These are phyloP conservation scores for Neotoxoptera formosana DNA, from an alignment of 1,140 invertebrate species.

Conservation along the genomic window DNA sequence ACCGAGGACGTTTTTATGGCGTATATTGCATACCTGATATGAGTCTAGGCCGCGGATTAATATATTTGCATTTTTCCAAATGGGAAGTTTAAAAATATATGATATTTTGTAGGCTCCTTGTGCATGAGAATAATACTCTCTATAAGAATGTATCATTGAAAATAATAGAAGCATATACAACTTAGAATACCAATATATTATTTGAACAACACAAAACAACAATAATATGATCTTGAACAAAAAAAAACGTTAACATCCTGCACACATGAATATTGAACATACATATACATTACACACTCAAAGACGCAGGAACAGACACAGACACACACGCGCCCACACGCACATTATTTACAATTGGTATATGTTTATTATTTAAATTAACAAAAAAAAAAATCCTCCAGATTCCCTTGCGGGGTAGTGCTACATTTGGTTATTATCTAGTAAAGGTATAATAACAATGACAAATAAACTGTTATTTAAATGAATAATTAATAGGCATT, in stretches of 20 bases:
- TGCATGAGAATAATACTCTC: not conserved
- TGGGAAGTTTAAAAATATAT: not conserved
- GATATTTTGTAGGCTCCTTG: constrained; percentile 40
- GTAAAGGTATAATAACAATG: too few relatives aligned
- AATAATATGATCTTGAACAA: constrained; percentile 23
- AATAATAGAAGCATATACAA: not conserved
- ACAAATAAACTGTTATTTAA: too few relatives aligned
- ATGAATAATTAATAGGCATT: too few relatives aligned
- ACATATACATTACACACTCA: too few relatives aligned
- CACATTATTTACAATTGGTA: not conserved
- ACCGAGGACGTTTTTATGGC: constrained; percentile 41
- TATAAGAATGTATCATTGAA: not conserved
- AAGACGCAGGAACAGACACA: too few relatives aligned
- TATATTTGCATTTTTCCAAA: constrained; percentile 17
- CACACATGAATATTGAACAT: not conserved
- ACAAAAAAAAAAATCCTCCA: too few relatives aligned
- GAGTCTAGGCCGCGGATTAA: not conserved
- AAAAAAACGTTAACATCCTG: not conserved
- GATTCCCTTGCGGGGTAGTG: too few relatives aligned
- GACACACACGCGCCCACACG: too few relatives aligned
- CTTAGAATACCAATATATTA: constrained; percentile 29
- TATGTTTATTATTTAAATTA: not conserved
- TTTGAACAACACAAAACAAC: not conserved
- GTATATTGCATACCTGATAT: constrained; percentile 30
- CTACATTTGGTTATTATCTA: too few relatives aligned